Base-by-base conservation (phyloP, 2,888 invertebrate species). In the Drosophila histrio region DNA sequence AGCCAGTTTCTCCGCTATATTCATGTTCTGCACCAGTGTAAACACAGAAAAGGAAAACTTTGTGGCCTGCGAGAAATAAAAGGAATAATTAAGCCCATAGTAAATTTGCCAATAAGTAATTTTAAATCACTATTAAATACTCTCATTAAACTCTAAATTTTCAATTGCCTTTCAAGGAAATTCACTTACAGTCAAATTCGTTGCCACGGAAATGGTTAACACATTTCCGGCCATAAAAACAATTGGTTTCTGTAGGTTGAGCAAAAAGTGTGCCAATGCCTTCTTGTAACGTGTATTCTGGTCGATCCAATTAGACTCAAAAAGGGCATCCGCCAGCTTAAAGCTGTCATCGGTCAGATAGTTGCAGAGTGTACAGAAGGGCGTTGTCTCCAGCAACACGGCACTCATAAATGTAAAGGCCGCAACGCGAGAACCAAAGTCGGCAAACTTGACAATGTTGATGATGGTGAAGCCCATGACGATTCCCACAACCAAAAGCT, bases 21-120 rank as follows among this genome's bases (percentile, higher is more conserved):
- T 72, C 85, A 89, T 85, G 54, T 89, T 74, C 28, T 85, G 86
- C 2, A 89, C 72, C 30, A 89, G 41, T 0, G 89, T 89, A 43
- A 85, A 88, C 0, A 90, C 77, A 0, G 90, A 87, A 61, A 89
- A 88, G 0, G 89, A 78, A 54, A 87, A 88, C 47, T 89, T 89
- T 1, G 71, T 77, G 15, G 89, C 86, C 90, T 89, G 65, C 24
- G 26, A 41, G 1, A 8, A n/a, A 57, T 6, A 3, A 53, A 30
- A 7, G 19, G 9, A 34, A 17, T 21, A 8, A 39, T 17, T 30
- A 13, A 7, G 17, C 8, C 3, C 8, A 28, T 11, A 5, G 7
- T 6, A 34, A 19, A 19, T 11, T 38, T 2, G 2, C 11, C 11
- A 3, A 32, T 38, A 22, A 28, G 1, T 5, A 9, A 21, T 26